Conservation (phyloP, 2,888 invertebrate genomes). For the Chaitophorus viminalis region DNA sequence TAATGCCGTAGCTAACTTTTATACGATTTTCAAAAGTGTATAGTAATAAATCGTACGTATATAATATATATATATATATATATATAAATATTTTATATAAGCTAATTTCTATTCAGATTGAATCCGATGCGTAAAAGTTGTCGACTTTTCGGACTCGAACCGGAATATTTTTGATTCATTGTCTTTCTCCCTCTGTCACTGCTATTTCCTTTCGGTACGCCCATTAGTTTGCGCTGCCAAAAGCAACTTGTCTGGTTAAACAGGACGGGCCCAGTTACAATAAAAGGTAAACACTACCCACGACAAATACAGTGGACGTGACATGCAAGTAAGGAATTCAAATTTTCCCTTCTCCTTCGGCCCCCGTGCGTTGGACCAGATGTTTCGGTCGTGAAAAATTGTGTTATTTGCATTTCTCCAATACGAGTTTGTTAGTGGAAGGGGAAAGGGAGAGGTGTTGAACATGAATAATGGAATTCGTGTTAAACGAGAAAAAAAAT, state of each 20-base stretch:
- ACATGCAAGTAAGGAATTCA: conserved; percentile 23
- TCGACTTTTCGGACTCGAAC: conserved; percentile 28
- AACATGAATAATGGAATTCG: conserved; percentile 25
- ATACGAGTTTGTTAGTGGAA: neutral
- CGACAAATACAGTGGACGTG: conserved; percentile 42
- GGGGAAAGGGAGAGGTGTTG: neutral
- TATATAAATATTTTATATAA: neutral
- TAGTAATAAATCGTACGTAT: conserved; percentile 1
- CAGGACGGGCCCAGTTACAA: neutral
- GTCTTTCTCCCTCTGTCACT: neutral
- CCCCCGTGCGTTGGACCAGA: conserved; percentile 2
- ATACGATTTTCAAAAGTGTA: conserved; percentile 23
- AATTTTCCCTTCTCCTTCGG: neutral
- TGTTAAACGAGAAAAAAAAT: neutral
- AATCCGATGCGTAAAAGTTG: conserved; percentile 48
- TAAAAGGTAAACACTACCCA: conserved; percentile 37
- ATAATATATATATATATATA: neutral
- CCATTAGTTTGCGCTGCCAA: conserved; percentile 17
- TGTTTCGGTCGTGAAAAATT: conserved; percentile 31
- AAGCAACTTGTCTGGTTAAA: neutral
- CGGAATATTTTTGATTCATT: conserved; percentile 42
- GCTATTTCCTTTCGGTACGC: neutral
- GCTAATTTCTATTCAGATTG: conserved; percentile 45
- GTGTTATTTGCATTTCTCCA: neutral
- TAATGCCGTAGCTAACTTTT: conserved; percentile 10